phyloP scores from a whole-genome alignment of 2,113 vertebrate genomes.

The Aegotheles bennettii region DNA sequence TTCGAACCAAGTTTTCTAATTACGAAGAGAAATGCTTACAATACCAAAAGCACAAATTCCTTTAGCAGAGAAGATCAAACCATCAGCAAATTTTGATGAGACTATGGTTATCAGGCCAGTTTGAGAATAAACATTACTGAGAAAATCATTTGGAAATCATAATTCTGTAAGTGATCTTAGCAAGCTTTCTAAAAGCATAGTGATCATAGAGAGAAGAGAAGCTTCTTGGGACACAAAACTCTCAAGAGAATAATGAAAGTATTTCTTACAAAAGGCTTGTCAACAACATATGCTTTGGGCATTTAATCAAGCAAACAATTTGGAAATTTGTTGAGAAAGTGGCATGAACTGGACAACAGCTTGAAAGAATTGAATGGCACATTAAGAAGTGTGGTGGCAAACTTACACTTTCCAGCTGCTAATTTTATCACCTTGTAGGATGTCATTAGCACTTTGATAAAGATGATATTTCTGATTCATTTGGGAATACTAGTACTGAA shows the following conservation, averaged over 20 bases:
- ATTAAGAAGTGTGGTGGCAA: background rate
- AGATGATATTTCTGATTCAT: background rate
- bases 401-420: slow-evolving; percentile 16
- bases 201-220: background rate
- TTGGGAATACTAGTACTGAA: background rate
- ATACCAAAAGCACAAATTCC: background rate
- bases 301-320: background rate
- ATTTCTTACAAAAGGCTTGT: background rate
- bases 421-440: slow-evolving; percentile 16
- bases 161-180: background rate
- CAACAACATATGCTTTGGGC: background rate
- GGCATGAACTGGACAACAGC: background rate
- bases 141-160: background rate
- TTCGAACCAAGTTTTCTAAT: background rate
- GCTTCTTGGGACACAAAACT: background rate
- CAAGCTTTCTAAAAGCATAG: background rate
- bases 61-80: background rate
- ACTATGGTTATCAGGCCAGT: background rate
- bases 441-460: slow-evolving; percentile 23
- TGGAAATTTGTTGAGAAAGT: background rate
- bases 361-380: background rate
- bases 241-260: background rate
- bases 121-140: background rate
- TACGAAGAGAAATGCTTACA: background rate
- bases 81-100: background rate